These are phyloP conservation scores for Magallana gigas DNA, from an alignment of 1,140 invertebrate species.

Conservation along the genomic window DNA sequence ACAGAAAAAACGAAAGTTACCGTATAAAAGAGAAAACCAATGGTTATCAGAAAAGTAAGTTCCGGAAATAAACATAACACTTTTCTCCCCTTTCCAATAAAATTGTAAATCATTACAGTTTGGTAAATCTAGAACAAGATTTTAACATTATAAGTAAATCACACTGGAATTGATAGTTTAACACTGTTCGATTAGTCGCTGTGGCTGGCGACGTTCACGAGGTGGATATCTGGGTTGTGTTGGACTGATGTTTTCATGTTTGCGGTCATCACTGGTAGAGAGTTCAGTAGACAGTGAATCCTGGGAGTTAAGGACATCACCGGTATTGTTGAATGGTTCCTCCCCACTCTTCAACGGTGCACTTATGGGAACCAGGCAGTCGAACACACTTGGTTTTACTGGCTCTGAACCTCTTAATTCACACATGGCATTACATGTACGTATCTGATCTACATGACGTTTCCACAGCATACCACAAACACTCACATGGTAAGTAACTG, in stretches of 20 bases:
- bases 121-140: not conserved
- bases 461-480: slow-evolving; percentile 22
- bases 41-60: not conserved
- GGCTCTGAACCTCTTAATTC: not conserved
- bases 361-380: not conserved
- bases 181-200: slow-evolving; percentile 6
- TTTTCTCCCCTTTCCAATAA: no score
- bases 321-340: no score
- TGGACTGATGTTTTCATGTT: not conserved
- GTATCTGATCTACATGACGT: slow-evolving; percentile 40
- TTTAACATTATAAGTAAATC: not conserved
- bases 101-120: not conserved
- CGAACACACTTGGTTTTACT: not conserved
- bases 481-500: slow-evolving; percentile 30
- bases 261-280: not conserved
- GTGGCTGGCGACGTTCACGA: slow-evolving; percentile 9
- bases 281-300: not conserved
- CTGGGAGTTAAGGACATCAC: not conserved
- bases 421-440: not conserved
- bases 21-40: not conserved
- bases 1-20: no score
- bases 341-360: no score
- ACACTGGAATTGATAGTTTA: not conserved
- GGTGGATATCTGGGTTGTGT: slow-evolving; percentile 1
- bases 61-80: not conserved